Evolutionary conservation across 2,113 vertebrate genomes (phyloP).

Genomic region (Otolemur garnettii): DNA sequence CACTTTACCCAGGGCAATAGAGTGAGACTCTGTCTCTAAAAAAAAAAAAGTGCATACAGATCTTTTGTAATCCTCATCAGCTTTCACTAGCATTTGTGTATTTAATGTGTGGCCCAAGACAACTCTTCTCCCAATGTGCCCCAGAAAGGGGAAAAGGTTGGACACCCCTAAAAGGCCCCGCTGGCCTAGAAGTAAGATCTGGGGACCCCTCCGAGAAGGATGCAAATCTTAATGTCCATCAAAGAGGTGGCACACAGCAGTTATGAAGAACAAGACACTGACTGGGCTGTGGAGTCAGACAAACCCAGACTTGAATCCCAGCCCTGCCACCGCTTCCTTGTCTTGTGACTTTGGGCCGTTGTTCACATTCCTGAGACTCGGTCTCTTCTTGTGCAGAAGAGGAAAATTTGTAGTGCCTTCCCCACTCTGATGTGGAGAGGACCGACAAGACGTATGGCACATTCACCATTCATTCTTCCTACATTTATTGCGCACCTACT

Average conservation of each 20-base stretch:
- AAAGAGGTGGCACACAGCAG: not conserved
- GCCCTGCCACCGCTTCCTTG: not conserved
- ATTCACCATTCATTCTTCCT: too few species aligned
- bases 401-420: not conserved
- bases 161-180: not conserved
- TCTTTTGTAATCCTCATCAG: too few species aligned
- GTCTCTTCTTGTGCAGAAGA: not conserved
- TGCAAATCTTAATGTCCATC: fast-evolving
- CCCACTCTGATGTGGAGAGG: too few species aligned
- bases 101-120: too few species aligned
- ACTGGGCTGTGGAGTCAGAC: not conserved
- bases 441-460: not conserved
- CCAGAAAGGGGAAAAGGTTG: too few species aligned
- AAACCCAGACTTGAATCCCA: not conserved
- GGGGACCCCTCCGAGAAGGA: too few species aligned
- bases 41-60: too few species aligned
- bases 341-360: not conserved
- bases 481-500: not conserved
- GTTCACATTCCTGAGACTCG: not conserved
- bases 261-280: not conserved
- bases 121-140: too few species aligned
- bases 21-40: too few species aligned
- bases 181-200: not conserved
- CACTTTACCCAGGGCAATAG: too few species aligned
- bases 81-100: too few species aligned